These are phyloP conservation scores for Engraulis encrasicolus DNA, from an alignment of 2,113 vertebrate species.

Conservation along the genomic window DNA sequence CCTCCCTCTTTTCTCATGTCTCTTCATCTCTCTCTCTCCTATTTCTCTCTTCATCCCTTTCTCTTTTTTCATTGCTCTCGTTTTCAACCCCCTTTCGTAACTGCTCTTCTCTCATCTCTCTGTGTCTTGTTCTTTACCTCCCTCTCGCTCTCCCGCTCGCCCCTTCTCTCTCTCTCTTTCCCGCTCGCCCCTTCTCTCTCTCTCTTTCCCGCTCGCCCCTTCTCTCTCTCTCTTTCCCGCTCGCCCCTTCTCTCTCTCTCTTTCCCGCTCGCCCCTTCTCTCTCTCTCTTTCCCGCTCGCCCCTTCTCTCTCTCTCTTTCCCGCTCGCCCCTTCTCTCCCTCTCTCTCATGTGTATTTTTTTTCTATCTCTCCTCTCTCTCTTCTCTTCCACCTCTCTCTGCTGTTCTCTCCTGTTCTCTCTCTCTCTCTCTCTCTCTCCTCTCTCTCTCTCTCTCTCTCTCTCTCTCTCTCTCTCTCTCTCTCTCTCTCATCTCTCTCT, in stretches of 20 bases:
- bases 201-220: too few species aligned
- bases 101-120: neutral
- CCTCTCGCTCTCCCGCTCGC: neutral
- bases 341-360: neutral
- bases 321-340: neutral
- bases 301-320: neutral
- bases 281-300: neutral
- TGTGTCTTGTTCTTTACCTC: neutral
- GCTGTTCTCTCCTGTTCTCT: neutral
- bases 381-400: too few species aligned
- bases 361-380: neutral
- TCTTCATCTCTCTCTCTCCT: neutral
- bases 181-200: too few species aligned
- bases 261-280: neutral
- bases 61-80: neutral
- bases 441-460: neutral
- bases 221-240: too few species aligned
- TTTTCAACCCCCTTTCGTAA: neutral
- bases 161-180: too few species aligned
- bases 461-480: neutral
- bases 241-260: neutral
- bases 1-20: constrained; percentile 31
- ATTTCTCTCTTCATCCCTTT: neutral
- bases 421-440: neutral
- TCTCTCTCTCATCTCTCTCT: too few species aligned